Percentiles rank a stretch among this genome's conserved stretches.
These are phyloP conservation scores for Tenebrosternarchus preto DNA, from an alignment of 2,113 vertebrate species.

Conservation along the genomic window DNA sequence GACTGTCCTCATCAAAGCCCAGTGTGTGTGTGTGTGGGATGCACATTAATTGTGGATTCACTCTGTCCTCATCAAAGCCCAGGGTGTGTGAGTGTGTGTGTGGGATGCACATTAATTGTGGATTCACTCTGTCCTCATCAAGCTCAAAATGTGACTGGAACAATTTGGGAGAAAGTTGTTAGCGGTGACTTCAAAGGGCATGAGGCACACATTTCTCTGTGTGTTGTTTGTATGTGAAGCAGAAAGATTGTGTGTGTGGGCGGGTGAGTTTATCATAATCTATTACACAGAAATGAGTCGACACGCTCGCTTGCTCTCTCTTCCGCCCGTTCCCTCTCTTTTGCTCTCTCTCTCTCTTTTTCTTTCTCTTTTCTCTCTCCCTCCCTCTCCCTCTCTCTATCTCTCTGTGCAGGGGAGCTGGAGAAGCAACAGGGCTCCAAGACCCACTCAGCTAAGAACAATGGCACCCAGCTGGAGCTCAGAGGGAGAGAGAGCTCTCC, in stretches of 20 bases:
- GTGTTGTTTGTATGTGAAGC: neutral
- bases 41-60: too few species aligned
- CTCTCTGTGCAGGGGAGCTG: slow-evolving; percentile 83
- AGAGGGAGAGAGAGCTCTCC: slow-evolving; percentile 85
- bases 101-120: slow-evolving; percentile 54
- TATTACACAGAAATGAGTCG: too few species aligned
- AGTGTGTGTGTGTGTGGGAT: too few species aligned
- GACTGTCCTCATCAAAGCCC: too few species aligned
- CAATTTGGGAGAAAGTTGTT: slow-evolving; percentile 26
- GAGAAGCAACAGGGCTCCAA: slow-evolving; percentile 93
- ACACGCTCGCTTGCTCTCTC: neutral
- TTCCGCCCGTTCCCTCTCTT: neutral
- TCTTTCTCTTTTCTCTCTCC: slow-evolving; percentile 1
- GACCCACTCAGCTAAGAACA: slow-evolving; percentile 81
- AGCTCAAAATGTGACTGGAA: slow-evolving; percentile 61
- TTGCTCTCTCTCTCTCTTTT: neutral
- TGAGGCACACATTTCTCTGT: neutral
- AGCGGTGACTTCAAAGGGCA: neutral
- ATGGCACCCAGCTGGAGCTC: slow-evolving; percentile 84
- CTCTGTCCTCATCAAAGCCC: too few species aligned
- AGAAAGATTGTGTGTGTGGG: too few species aligned
- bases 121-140: slow-evolving; percentile 66
- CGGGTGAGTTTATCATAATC: too few species aligned
- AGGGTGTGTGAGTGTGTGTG: too few species aligned
- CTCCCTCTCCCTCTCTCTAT: slow-evolving; percentile 9